These are phyloP conservation scores for Pseudoatta argentina DNA, from an alignment of 1,140 invertebrate species.

Conservation along the genomic window DNA sequence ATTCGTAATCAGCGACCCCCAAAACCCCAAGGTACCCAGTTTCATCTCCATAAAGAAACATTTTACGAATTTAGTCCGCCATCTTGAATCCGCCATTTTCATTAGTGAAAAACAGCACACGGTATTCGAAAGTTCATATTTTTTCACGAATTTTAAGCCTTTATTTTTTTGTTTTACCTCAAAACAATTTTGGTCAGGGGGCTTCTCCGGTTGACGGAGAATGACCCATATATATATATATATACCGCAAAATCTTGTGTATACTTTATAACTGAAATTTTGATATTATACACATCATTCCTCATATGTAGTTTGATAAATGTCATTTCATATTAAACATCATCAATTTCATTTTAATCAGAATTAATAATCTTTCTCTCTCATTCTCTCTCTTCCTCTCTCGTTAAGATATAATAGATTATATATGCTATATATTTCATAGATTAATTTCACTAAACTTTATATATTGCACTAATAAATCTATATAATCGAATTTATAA, in stretches of 20 bases:
- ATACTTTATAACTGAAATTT: constrained; percentile 40
- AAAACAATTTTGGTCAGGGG: too few species aligned
- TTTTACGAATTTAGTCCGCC: too few species aligned
- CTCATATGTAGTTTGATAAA: constrained; percentile 10
- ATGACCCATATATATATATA: too few species aligned
- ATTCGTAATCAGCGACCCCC: too few species aligned
- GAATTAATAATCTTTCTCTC: constrained; percentile 28
- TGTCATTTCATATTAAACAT: constrained; percentile 23
- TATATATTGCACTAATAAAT: constrained; percentile 20
- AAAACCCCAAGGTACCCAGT: too few species aligned
- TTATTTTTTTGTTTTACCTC: too few species aligned
- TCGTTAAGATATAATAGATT: constrained; percentile 29
- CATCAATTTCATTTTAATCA: constrained; percentile 26
- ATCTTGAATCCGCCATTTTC: too few species aligned
- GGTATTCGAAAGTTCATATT: too few species aligned
- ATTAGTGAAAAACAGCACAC: too few species aligned
- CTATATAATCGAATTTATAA: not conserved
- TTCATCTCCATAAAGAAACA: too few species aligned
- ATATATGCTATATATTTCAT: constrained; percentile 1
- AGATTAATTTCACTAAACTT: not conserved
- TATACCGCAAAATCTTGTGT: constrained; percentile 33
- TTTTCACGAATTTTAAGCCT: too few species aligned
- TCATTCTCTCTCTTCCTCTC: not conserved
- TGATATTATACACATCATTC: constrained; percentile 3
- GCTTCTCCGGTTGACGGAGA: too few species aligned